Conservation (phyloP, 2,888 invertebrate species). For the Ypsolopha scabrella region DNA sequence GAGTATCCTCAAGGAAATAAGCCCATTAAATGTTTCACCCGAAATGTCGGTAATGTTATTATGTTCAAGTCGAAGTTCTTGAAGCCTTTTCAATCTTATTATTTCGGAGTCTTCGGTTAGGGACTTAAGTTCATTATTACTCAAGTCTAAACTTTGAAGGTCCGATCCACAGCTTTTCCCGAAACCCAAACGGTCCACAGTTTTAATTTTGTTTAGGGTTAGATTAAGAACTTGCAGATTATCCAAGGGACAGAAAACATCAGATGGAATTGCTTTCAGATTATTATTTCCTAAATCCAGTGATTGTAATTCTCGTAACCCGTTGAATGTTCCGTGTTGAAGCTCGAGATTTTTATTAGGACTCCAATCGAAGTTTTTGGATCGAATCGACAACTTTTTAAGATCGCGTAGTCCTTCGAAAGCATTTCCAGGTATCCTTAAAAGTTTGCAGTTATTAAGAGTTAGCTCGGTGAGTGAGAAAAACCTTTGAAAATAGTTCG, state of each 20-base stretch:
- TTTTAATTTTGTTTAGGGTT: constrained; percentile 83
- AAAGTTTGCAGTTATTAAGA: constrained; percentile 83
- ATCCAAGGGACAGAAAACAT: constrained; percentile 82
- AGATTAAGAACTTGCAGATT: constrained; percentile 86
- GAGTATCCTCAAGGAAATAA: constrained; percentile 82
- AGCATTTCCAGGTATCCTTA: constrained; percentile 80
- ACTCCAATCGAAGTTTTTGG: constrained; percentile 85
- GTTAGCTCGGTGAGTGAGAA: constrained; percentile 80
- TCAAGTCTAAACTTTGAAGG: constrained; percentile 82
- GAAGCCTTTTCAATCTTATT: constrained; percentile 79
- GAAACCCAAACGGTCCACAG: constrained; percentile 81
- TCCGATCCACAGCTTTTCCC: constrained; percentile 75
- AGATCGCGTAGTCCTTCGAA: constrained; percentile 86
- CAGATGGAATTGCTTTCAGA: constrained; percentile 80
- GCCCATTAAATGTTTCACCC: constrained; percentile 82
- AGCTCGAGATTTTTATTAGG: constrained; percentile 81
- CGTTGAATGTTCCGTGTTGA: constrained; percentile 77
- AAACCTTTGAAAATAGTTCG: constrained; percentile 80
- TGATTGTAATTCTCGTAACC: constrained; percentile 81
- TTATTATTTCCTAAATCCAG: constrained; percentile 86
- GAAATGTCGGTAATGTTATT: constrained; percentile 86
- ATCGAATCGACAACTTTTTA: constrained; percentile 82
- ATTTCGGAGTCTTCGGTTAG: constrained; percentile 82
- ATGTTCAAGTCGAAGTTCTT: constrained; percentile 82
- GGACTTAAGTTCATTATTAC: constrained; percentile 81